phyloP scores from a whole-genome alignment of 2,113 vertebrate genomes.

The Rutilus rutilus region DNA sequence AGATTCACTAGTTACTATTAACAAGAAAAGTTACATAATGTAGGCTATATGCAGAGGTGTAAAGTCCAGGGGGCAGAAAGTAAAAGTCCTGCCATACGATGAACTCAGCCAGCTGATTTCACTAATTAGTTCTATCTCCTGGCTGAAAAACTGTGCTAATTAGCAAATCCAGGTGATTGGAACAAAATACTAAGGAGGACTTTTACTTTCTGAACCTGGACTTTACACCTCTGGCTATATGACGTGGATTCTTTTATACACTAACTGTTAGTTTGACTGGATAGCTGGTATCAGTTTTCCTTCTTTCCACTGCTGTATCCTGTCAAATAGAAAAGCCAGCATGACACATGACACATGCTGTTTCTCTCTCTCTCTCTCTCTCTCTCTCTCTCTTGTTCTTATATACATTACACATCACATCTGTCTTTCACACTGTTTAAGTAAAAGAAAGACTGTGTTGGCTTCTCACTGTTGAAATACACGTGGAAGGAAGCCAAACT shows the following conservation, averaged over 20 bases:
- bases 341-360: background rate
- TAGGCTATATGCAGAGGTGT: too few species aligned
- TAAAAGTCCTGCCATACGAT: too few species aligned
- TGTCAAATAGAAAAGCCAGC: constrained; percentile 13
- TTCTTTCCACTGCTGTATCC: background rate
- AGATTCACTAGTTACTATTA: background rate
- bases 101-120: too few species aligned
- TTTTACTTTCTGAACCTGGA: too few species aligned
- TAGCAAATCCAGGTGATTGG: too few species aligned
- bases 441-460: background rate
- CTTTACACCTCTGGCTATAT: background rate
- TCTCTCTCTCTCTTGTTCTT: background rate
- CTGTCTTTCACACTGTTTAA: constrained; percentile 40
- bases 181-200: too few species aligned
- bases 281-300: constrained; percentile 24
- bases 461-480: constrained; percentile 31
- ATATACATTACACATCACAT: constrained; percentile 32
- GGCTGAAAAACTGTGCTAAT: too few species aligned
- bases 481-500: background rate
- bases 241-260: constrained; percentile 12
- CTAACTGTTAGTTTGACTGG: constrained; percentile 28
- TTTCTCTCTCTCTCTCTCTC: background rate
- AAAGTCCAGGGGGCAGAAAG: too few species aligned
- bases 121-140: too few species aligned
- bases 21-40: too few species aligned